These are phyloP conservation scores for Heliconius aoede DNA, from an alignment of 2,888 invertebrate genomes.

Conservation along the genomic window DNA sequence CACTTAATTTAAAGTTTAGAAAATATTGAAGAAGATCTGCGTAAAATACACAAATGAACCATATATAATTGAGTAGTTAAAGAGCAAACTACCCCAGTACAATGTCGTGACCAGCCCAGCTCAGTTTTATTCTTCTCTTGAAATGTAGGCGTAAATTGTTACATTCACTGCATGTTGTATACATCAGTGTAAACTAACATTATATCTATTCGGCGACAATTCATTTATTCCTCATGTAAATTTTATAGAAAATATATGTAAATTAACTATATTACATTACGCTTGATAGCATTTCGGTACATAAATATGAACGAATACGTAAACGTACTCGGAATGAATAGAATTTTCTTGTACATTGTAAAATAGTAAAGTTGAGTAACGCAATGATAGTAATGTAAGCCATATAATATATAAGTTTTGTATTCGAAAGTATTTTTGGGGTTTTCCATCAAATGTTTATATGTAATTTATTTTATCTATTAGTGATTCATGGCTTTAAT, in stretches of 20 bases:
- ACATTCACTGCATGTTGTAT: constrained; percentile 47
- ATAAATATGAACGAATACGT: constrained; percentile 75
- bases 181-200: constrained; percentile 46
- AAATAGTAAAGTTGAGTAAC: constrained; percentile 38
- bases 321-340: constrained; percentile 45
- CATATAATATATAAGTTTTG: not conserved
- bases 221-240: constrained; percentile 80
- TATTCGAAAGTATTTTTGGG: not conserved
- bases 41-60: not conserved
- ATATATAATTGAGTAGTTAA: constrained; percentile 14
- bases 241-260: constrained; percentile 81
- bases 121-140: constrained; percentile 36
- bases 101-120: constrained; percentile 42
- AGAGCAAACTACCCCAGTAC: constrained; percentile 31
- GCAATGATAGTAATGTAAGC: constrained; percentile 24
- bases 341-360: constrained; percentile 51
- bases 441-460: not conserved
- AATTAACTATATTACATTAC: constrained; percentile 80
- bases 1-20: not conserved
- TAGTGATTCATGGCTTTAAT: constrained; percentile 4
- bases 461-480: not conserved
- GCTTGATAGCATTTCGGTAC: constrained; percentile 71
- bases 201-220: constrained; percentile 62
- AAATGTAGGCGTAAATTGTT: constrained; percentile 51
- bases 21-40: not conserved